Percentiles rank a stretch among this genome's conserved stretches.
phyloP scores from a whole-genome alignment of 2,797 vertebrate genomes.

The Molossus molossus region DNA sequence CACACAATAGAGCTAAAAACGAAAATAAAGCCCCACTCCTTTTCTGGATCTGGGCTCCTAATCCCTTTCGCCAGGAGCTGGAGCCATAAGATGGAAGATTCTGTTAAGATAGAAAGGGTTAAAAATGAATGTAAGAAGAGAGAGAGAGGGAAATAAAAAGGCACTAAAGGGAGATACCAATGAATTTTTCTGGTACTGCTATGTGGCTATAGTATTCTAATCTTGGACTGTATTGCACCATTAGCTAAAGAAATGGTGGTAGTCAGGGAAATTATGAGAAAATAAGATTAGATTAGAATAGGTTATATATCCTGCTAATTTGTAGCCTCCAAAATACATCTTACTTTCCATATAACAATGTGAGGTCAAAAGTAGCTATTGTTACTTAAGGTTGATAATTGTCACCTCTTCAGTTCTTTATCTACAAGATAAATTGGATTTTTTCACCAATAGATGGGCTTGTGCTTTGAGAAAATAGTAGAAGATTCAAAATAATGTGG shows the following conservation, averaged over 20 bases:
- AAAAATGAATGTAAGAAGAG: background rate
- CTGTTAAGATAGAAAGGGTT: background rate
- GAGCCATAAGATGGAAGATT: background rate
- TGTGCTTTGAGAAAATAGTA: background rate
- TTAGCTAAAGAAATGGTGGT: background rate
- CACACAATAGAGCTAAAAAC: background rate
- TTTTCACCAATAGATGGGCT: background rate
- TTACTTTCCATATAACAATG: background rate
- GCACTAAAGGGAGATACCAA: background rate
- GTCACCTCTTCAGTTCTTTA: background rate
- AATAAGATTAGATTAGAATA: constrained; percentile 10
- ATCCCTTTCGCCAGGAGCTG: background rate
- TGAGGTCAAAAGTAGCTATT: background rate
- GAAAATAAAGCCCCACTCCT: background rate
- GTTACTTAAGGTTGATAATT: background rate
- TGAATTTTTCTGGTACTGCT: constrained; percentile 8
- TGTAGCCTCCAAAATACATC: background rate
- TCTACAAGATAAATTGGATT: background rate
- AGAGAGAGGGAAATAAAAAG: no score
- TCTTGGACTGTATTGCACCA: background rate
- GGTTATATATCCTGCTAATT: background rate
- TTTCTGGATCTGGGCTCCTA: background rate
- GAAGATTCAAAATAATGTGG: background rate
- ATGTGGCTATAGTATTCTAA: background rate
- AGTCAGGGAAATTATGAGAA: background rate